phyloP scores from a whole-genome alignment of 2,888 invertebrate genomes.

The Acanthopleura granulata region DNA sequence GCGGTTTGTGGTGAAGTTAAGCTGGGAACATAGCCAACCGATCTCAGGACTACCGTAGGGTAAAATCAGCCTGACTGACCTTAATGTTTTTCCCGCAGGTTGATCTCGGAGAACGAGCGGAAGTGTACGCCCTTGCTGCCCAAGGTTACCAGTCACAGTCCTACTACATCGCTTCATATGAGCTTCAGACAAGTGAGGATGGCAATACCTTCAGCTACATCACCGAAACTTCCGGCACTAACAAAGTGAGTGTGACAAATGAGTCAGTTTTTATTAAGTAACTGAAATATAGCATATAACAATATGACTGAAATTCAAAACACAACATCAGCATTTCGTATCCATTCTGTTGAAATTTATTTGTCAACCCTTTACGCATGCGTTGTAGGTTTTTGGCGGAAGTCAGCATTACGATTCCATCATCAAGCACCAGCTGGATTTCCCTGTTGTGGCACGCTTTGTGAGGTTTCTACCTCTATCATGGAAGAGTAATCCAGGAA shows the following conservation, averaged over 20 bases:
- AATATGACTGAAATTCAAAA: no score
- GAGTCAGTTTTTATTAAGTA: no score
- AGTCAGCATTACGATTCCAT: conserved; percentile 34
- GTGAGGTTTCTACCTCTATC: conserved; percentile 24
- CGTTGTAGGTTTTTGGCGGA: conserved; percentile 35
- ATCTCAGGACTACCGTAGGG: no score
- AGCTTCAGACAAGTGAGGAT: conserved; percentile 33
- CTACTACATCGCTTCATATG: conserved; percentile 26
- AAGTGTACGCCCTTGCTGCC: conserved; percentile 24
- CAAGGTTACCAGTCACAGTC: conserved; percentile 19
- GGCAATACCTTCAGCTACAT: conserved; percentile 34
- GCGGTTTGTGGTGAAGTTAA: no score
- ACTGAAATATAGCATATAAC: no score
- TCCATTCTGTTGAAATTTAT: background rate
- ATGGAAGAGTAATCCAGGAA: conserved; percentile 27
- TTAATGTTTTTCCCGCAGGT: background rate
- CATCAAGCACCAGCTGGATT: conserved; percentile 23
- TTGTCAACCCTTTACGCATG: no score
- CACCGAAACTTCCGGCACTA: background rate
- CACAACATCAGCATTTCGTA: background rate
- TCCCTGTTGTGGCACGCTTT: conserved; percentile 26
- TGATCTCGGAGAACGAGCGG: conserved; percentile 22
- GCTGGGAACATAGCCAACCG: no score
- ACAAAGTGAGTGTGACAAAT: background rate
- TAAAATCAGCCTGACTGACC: conserved; percentile 22